Evolutionary conservation across 35 echinoderm and acorn worm genomes (phyloP), one percentile per base, ranked within the genome.

Genomic region (Nesometra sesokonis): DNA sequence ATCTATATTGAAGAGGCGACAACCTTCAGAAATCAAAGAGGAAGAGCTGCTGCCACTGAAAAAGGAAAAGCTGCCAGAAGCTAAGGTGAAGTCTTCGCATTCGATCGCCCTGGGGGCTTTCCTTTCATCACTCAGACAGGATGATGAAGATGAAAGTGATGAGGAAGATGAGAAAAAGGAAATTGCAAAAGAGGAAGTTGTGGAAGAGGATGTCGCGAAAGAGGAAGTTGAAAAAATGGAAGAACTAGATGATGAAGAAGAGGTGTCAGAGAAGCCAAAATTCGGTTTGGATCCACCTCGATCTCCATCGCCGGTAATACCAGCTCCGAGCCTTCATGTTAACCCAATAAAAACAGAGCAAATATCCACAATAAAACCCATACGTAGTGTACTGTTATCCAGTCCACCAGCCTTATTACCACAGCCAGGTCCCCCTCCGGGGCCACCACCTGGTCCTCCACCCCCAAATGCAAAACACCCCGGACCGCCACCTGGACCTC

Each of bases 401-500:
- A 87, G 19, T 78, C 84, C 35, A n/a, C n/a, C n/a, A n/a, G n/a
- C n/a, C n/a, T n/a, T n/a, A n/a, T n/a, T 17, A 13, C 39, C 76
- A 36, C 76, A 43, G 33, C 23, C 79, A 32, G 32, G 35, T 81
- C 31, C 79, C 27, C 27, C 78, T 31, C 87, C 78, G 4, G 1
- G 35, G 30, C 32, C 39, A 34, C 78, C 40, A 23, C 87, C 80
- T 36, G 35, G 33, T 4, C 77, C 78, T 30, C 32, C 77, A 79
- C 78, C 36, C 4, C 77, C 86, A 37, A 32, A 32, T 43, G 77
- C 86, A 31, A 78, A 78, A 31, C 86, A 32, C 39, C 76, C 86
- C 4, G 78, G 78, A 30, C 87, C 87, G 4, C 87, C 87, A 35
- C 79, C 86, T 40, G 78, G 86, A 11, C 78, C 86, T 4, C 86